These are phyloP conservation scores for Mesitornis unicolor DNA, from an alignment of 2,113 vertebrate species.

Conservation along the genomic window DNA sequence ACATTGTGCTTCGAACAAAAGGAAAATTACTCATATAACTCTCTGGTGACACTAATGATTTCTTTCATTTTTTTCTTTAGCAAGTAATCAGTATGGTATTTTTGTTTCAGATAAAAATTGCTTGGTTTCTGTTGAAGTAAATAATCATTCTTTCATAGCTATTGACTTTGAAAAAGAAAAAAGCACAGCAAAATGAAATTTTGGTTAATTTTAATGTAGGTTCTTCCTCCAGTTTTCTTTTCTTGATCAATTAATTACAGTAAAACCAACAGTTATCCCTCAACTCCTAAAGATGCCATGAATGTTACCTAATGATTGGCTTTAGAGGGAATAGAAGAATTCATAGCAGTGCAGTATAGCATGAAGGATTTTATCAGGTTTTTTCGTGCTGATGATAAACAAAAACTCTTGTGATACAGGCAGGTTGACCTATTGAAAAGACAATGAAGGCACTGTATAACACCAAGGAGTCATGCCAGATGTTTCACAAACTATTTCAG, in stretches of 20 bases:
- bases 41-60: neutral
- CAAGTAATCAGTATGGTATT: neutral
- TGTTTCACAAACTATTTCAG: neutral
- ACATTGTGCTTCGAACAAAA: neutral
- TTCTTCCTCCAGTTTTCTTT: neutral
- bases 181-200: neutral
- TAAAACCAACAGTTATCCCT: neutral
- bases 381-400: neutral
- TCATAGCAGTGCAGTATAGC: neutral
- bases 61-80: neutral
- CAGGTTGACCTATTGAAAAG: neutral
- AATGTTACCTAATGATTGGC: neutral
- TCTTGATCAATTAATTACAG: neutral
- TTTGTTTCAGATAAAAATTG: neutral
- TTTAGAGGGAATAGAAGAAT: neutral
- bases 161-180: neutral
- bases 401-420: neutral
- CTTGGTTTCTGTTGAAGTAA: neutral
- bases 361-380: neutral
- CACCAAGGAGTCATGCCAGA: neutral
- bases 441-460: neutral
- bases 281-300: neutral
- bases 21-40: neutral
- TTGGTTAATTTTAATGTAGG: neutral
- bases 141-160: neutral